Conservation (phyloP, 2,797 vertebrate genomes). For the Chanos chanos region DNA sequence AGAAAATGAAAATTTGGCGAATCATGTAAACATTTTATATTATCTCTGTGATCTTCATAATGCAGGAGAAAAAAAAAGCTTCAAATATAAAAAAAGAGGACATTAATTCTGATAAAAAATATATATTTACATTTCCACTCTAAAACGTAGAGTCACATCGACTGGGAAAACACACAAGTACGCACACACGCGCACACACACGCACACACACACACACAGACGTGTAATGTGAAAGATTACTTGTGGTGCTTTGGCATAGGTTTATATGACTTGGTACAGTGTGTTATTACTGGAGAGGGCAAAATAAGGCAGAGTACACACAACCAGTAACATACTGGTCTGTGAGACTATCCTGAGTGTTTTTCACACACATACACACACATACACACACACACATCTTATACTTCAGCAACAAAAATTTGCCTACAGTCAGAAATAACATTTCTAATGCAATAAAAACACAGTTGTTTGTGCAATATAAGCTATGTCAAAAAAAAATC, state of each 20-base stretch:
- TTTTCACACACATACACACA: neutral
- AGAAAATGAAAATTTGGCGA: conserved; percentile 71
- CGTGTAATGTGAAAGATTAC: conserved; percentile 47
- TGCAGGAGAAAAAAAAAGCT: conserved; percentile 62
- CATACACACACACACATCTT: conserved; percentile 18
- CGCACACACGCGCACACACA: conserved; percentile 33
- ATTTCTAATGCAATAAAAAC: conserved; percentile 64
- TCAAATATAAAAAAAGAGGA: conserved; percentile 47
- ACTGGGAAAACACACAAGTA: conserved; percentile 37
- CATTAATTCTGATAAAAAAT: conserved; percentile 33
- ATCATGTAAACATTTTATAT: conserved; percentile 73
- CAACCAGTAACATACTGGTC: conserved; percentile 7
- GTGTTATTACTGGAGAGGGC: conserved; percentile 8
- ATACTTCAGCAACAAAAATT: conserved; percentile 20
- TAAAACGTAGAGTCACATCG: conserved; percentile 29
- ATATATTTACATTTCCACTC: conserved; percentile 37
- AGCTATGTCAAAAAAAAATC: conserved; percentile 56
- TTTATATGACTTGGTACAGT: conserved; percentile 1
- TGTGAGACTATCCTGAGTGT: conserved; percentile 39
- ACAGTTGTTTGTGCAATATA: conserved; percentile 77
- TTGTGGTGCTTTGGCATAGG: conserved; percentile 28
- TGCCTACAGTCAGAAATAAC: conserved; percentile 39
- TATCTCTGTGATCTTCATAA: conserved; percentile 70
- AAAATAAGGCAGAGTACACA: conserved; percentile 18
- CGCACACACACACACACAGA: conserved; percentile 26